A percentile compares a stretch with the other conserved stretches of the same genome.
These are phyloP conservation scores for Eidolon dupreanum DNA, from an alignment of 2,797 vertebrate genomes.

Conservation along the genomic window DNA sequence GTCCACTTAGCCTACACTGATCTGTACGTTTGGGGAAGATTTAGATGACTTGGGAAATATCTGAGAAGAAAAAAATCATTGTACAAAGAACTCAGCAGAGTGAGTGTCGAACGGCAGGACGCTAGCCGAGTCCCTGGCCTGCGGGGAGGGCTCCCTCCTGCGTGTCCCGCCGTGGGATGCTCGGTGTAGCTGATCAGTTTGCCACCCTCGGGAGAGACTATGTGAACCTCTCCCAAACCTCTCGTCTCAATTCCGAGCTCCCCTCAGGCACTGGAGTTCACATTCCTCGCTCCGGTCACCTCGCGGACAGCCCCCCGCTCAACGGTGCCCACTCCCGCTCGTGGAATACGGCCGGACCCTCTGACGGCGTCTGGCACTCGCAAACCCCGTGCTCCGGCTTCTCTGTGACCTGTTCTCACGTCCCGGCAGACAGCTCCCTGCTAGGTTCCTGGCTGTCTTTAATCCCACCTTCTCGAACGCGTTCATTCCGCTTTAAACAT, in stretches of 20 bases:
- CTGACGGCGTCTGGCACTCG: fast-evolving
- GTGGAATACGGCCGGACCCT: fast-evolving
- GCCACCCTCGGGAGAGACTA: neutral
- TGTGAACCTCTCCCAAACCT: neutral
- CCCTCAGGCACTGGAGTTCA: fast-evolving
- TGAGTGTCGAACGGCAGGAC: fast-evolving
- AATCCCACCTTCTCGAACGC: neutral
- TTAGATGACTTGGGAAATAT: neutral
- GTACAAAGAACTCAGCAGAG: neutral
- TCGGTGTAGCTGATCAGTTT: fast-evolving
- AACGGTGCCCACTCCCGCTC: neutral
- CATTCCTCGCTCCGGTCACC: too few species aligned
- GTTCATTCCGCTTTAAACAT: neutral
- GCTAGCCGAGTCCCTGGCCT: neutral
- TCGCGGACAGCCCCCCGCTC: neutral
- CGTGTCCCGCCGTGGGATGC: neutral
- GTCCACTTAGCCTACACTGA: fast-evolving
- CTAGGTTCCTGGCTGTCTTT: neutral
- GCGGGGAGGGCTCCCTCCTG: neutral
- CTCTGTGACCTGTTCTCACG: fast-evolving
- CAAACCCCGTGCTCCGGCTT: neutral
- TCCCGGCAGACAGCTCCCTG: neutral
- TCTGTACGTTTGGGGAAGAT: neutral
- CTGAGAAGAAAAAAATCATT: neutral
- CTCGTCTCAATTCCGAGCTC: neutral